Percentiles rank a stretch among this genome's conserved stretches.
Evolutionary conservation across 1,140 invertebrate genomes (phyloP).

Genomic region (Tetragonula clypearis): DNA sequence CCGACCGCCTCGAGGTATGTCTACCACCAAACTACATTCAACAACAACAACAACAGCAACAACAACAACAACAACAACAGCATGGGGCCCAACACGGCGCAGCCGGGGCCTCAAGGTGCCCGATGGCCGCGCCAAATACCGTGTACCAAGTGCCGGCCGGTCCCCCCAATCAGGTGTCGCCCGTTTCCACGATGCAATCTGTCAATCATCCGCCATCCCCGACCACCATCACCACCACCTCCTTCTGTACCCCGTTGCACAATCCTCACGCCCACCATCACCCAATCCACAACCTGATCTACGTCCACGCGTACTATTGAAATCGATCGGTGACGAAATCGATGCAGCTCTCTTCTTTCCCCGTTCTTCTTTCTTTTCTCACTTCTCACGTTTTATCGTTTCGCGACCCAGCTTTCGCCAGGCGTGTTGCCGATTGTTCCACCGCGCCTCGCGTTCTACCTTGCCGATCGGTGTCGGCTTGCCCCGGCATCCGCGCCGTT

Average conservation of each 20-base stretch:
- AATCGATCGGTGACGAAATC: conserved; percentile 26
- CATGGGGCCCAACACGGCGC: conserved; percentile 76
- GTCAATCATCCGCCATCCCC: conserved; percentile 79
- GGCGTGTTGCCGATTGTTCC: not conserved
- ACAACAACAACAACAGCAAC: conserved; percentile 68
- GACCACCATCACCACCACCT: conserved; percentile 72
- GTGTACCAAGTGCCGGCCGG: conserved; percentile 79
- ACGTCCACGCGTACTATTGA: conserved; percentile 81
- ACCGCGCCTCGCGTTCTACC: not conserved
- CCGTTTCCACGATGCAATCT: conserved; percentile 81
- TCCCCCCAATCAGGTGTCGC: conserved; percentile 81
- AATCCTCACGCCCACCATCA: conserved; percentile 76
- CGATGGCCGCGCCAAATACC: conserved; percentile 76
- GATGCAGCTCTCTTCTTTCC: conserved; percentile 11
- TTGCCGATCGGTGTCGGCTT: not conserved
- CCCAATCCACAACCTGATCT: conserved; percentile 80
- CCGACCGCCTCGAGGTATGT: conserved; percentile 97
- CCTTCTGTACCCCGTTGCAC: conserved; percentile 77
- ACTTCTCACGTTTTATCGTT: not conserved
- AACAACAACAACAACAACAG: conserved; percentile 77
- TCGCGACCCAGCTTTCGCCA: not conserved
- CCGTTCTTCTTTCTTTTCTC: not conserved
- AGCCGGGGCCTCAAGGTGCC: conserved; percentile 76
- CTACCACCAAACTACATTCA: conserved; percentile 82
- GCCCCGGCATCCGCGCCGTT: not conserved